Percentiles rank a stretch among this genome's conserved stretches.
Conservation (phyloP, 2,888 invertebrate species). For the Glaucopsyche alexis region DNA sequence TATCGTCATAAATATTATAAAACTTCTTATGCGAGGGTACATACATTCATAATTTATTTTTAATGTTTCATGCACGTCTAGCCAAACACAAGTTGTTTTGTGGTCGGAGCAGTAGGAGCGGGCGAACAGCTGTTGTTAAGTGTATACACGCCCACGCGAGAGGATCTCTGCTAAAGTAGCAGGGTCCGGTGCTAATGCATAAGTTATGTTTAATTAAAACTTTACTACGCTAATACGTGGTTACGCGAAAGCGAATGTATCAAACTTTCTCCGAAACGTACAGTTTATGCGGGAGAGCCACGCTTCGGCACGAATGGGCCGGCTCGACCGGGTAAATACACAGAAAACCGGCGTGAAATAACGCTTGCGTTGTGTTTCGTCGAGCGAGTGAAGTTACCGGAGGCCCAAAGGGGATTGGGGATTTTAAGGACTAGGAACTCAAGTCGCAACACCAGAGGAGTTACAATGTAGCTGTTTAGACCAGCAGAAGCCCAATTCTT, state of each 20-base stretch:
- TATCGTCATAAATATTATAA: conserved; percentile 3
- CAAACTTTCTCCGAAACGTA: neutral
- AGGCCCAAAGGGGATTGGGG: too few species aligned
- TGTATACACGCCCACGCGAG: neutral
- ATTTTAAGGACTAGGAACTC: too few species aligned
- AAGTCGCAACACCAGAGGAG: too few species aligned
- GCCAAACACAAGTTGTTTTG: neutral
- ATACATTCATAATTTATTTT: too few species aligned
- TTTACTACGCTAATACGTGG: neutral
- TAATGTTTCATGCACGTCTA: neutral
- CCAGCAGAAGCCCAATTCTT: too few species aligned
- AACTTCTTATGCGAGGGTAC: neutral
- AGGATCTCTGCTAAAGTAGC: neutral
- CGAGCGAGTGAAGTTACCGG: too few species aligned
- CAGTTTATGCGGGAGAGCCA: too few species aligned
- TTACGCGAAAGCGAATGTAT: neutral
- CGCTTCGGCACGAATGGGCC: too few species aligned
- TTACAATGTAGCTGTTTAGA: too few species aligned
- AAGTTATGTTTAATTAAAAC: neutral
- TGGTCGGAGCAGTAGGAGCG: neutral
- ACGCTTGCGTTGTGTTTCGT: too few species aligned
- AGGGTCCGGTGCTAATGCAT: neutral
- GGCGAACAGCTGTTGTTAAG: neutral
- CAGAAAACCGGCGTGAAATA: too few species aligned
- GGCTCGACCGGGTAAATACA: too few species aligned